A percentile compares a stretch with the other conserved stretches of the same genome.
Evolutionary conservation across 2,797 vertebrate genomes (phyloP).

Genomic region (Falco rusticolus): DNA sequence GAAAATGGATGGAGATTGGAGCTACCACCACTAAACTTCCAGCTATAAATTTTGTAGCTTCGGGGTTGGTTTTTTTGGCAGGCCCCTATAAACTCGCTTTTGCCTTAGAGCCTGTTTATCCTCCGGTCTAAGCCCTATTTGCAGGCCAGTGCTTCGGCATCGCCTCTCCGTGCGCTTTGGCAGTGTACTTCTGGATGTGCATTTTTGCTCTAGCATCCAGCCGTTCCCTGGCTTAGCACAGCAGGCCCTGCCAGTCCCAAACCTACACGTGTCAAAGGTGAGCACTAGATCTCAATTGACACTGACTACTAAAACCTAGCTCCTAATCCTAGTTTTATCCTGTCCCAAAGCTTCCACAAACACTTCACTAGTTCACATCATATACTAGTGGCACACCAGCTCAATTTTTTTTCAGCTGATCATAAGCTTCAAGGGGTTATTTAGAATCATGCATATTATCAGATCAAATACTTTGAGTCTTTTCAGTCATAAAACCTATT

Average conservation of each 20-base stretch:
- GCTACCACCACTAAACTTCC: not conserved
- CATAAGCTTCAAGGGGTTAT: not conserved
- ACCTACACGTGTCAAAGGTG: not conserved
- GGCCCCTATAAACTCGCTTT: not conserved
- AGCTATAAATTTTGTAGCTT: not conserved
- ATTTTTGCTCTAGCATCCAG: not conserved
- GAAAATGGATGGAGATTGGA: not conserved
- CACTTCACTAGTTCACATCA: not conserved
- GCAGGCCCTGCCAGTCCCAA: not conserved
- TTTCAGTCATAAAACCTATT: not conserved
- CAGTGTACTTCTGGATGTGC: not conserved
- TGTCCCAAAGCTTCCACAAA: not conserved
- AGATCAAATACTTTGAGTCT: not conserved
- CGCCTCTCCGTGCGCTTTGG: not conserved
- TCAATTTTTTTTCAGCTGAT: not conserved
- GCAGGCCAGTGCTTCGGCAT: not conserved
- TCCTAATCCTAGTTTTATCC: not conserved
- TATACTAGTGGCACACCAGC: not conserved
- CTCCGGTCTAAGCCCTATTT: not conserved
- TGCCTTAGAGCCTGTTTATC: not conserved
- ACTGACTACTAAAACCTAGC: not conserved
- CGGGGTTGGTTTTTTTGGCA: not conserved
- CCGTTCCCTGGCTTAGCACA: not conserved
- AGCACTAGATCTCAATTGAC: not conserved
- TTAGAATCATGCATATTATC: not conserved